Conservation (phyloP, 2,797 vertebrate species). For the Stomatorhinus walkeri region DNA sequence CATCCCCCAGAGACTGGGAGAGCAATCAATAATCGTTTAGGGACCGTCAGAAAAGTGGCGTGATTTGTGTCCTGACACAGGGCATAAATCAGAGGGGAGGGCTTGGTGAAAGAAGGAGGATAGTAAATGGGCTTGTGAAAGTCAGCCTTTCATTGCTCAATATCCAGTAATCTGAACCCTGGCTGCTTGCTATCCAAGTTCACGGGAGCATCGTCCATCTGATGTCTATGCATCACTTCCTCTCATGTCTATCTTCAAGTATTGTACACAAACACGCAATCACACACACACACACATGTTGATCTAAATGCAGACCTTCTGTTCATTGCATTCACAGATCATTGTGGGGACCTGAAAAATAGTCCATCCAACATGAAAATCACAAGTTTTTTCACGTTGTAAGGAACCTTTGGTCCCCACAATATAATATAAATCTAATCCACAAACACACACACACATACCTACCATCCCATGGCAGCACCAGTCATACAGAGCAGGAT, state of each 20-base stretch:
- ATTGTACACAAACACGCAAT: neutral
- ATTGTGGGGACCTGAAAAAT: neutral
- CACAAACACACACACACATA: neutral
- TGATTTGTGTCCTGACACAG: neutral
- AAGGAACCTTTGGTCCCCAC: neutral
- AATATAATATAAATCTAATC: neutral
- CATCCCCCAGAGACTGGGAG: neutral
- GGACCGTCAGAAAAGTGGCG: neutral
- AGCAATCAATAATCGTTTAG: slow-evolving; percentile 8
- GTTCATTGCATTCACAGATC: neutral
- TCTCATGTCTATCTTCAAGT: neutral
- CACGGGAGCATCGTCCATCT: neutral
- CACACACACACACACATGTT: neutral
- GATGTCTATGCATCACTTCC: neutral
- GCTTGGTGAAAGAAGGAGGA: neutral
- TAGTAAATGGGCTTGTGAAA: neutral
- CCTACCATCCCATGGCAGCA: neutral
- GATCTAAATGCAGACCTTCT: neutral
- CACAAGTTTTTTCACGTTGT: neutral
- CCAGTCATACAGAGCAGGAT: neutral
- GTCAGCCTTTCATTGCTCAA: neutral
- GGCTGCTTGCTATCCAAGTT: neutral
- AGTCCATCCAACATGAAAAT: neutral
- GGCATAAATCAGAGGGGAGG: neutral
- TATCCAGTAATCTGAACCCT: neutral